Conservation (phyloP, 2,888 invertebrate genomes). For the Scrobipalpa atriplicella region DNA sequence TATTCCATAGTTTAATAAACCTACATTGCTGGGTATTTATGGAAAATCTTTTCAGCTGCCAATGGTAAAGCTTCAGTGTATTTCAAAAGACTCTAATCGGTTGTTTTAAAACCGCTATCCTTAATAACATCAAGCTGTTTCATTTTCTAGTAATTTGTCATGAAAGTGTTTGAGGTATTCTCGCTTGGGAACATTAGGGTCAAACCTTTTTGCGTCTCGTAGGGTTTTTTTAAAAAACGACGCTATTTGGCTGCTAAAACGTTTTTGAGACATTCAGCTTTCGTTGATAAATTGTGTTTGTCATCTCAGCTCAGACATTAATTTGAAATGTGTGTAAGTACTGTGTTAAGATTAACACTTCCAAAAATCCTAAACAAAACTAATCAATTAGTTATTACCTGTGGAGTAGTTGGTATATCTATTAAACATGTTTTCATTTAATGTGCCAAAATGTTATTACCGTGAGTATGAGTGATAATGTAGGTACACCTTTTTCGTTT, state of each 20-base stretch:
- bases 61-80: background rate
- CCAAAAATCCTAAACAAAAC: no score
- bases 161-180: constrained; percentile 40
- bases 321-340: no score
- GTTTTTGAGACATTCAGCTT: background rate
- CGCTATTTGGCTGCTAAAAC: constrained; percentile 32
- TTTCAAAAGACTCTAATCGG: background rate
- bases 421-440: no score
- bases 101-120: constrained; percentile 48
- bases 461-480: no score
- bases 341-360: background rate
- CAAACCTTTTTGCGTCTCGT: constrained; percentile 10
- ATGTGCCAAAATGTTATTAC: no score
- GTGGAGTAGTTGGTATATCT: no score
- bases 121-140: constrained; percentile 50
- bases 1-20: background rate
- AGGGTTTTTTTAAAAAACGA: constrained; percentile 30
- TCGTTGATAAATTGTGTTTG: background rate
- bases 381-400: no score
- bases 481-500: no score
- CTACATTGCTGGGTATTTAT: background rate
- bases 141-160: constrained; percentile 47
- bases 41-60: no score
- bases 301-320: background rate
- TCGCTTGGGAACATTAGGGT: constrained; percentile 21